Evolutionary conservation across 2,113 vertebrate species (phyloP).

Genomic region (Cyprinodon tularosa): DNA sequence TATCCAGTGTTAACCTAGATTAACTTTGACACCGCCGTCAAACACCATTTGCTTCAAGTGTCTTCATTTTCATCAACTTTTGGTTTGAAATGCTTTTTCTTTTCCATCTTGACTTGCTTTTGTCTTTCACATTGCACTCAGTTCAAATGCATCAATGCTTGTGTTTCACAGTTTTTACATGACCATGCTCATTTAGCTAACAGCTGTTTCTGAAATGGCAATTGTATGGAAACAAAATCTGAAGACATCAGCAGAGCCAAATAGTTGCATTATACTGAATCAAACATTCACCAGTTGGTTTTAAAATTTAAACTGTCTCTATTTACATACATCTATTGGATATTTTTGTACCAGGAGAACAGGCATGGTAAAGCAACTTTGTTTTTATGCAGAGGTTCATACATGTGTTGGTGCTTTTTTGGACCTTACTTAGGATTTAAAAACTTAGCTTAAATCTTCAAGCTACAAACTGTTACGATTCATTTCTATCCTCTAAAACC

Average conservation of each 20-base stretch:
- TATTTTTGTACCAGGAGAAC: no score
- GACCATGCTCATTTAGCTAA: not conserved
- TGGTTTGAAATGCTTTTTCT: not conserved
- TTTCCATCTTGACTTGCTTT: conserved; percentile 36
- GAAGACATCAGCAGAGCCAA: no score
- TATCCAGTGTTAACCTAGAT: conserved; percentile 1
- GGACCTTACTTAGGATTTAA: not conserved
- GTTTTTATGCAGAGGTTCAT: no score
- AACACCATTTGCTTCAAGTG: not conserved
- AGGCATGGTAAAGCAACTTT: no score
- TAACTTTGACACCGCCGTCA: not conserved
- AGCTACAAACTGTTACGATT: not conserved
- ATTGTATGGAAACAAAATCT: no score
- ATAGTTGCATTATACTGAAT: no score
- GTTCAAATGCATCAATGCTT: conserved; percentile 26
- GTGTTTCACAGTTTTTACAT: not conserved
- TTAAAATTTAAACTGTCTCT: no score
- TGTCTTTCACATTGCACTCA: conserved; percentile 22
- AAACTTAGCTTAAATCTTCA: not conserved
- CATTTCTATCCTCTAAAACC: not conserved
- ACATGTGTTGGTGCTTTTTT: not conserved
- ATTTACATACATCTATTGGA: no score
- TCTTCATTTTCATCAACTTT: not conserved
- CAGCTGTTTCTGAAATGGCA: not conserved
- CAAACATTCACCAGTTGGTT: no score